Evolutionary conservation across 2,888 invertebrate genomes (phyloP), one percentile per base, ranked within the genome.

Genomic region (Desoria tigrina): DNA sequence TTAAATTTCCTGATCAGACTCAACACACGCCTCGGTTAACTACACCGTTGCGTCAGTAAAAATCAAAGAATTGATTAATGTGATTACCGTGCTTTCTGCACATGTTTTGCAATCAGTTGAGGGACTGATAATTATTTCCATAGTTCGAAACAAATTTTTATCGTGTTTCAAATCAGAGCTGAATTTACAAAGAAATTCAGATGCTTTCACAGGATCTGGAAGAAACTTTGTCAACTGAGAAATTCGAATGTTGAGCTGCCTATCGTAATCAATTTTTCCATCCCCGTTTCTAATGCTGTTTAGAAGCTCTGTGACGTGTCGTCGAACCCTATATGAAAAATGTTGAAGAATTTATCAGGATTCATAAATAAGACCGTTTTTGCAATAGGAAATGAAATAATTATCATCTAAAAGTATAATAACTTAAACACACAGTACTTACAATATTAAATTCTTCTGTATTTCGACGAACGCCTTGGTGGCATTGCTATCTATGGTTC

Each of bases 31-130:
- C n/a, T n/a, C n/a, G n/a, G n/a, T n/a, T n/a, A n/a, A n/a, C n/a
- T n/a, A n/a, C n/a, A n/a, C n/a, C 3, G 14, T 51, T 32, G n/a
- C n/a, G n/a, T n/a, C n/a, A n/a, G n/a, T n/a, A n/a, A n/a, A n/a
- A n/a, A n/a, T n/a, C n/a, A 39, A 26, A 42, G 16, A 21, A 18
- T 16, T 45, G 21, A 6, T 16, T 16, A 21, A 45, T 21, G 16
- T 45, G 16, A 45, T 85, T 69, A 87, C 86, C 79, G 67, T 75
- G 64, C 71, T 79, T 74, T 93, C 91, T n/a, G 94, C 92, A 78
- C 95, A 95, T 75, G 93, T 92, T 79, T 92, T 92, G 78, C 96
- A 96, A 69, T 90, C 90, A n/a, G 92, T 93, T 77, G 91, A 92
- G 0, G 92, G 90, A 75, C 89, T 88, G 27, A 94, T 86, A 63